These are phyloP conservation scores for Mamestra brassicae DNA, from an alignment of 2,888 invertebrate species.

Conservation along the genomic window DNA sequence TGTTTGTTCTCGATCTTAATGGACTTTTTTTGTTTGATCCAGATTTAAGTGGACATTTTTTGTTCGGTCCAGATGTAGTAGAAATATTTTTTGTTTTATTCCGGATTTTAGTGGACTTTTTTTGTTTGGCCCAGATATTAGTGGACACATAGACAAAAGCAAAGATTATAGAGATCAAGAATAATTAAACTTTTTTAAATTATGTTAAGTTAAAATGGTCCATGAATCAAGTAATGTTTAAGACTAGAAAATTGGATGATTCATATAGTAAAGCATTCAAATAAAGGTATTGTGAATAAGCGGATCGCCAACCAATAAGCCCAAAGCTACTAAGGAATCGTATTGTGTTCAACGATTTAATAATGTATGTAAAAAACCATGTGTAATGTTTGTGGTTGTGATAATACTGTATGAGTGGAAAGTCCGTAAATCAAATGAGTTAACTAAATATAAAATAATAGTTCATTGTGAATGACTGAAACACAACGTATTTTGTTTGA, in stretches of 20 bases:
- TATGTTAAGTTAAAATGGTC: neutral
- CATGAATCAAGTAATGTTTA: conserved; percentile 15
- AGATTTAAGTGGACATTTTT: neutral
- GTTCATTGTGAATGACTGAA: neutral
- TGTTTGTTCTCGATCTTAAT: neutral
- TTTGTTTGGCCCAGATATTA: conserved; percentile 6
- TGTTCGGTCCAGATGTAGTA: neutral
- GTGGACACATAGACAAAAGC: conserved; percentile 18
- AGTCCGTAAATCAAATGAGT: neutral
- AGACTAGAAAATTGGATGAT: conserved; percentile 20
- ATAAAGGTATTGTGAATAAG: conserved; percentile 57
- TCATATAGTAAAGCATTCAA: conserved; percentile 56
- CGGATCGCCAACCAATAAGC: conserved; percentile 66
- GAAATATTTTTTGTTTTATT: neutral
- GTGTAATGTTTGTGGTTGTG: conserved; percentile 35
- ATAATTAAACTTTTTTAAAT: conserved; percentile 12
- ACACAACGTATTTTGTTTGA: no score
- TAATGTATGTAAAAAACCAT: conserved; percentile 12
- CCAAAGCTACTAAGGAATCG: conserved; percentile 56
- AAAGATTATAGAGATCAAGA: conserved; percentile 4
- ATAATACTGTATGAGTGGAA: conserved; percentile 21
- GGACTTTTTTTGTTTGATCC: neutral
- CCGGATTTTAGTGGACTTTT: neutral
- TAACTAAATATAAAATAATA: no score
- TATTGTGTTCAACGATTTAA: conserved; percentile 17